Percentiles rank a stretch among this genome's conserved stretches.
phyloP scores from a whole-genome alignment of 30 jellyfish, hydroid and myxozoan genomes.

The Clytia hemisphaerica region DNA sequence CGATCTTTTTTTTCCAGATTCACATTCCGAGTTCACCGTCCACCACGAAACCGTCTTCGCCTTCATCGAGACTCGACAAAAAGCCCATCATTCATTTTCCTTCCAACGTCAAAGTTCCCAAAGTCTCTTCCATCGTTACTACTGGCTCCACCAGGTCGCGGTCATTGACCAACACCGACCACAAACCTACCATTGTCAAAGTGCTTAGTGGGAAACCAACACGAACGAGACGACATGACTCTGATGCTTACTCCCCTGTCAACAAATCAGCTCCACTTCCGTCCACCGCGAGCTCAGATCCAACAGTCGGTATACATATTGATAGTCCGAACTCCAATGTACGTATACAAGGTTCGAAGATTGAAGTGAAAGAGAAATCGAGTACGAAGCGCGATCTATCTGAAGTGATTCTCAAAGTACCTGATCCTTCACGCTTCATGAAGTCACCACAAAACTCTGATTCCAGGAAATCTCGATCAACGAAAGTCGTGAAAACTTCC shows the following conservation, averaged over 20 bases:
- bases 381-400: constrained; percentile 30
- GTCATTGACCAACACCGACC: too few species aligned
- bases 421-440: constrained; percentile 28
- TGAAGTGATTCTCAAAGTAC: constrained; percentile 27
- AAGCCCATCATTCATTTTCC: constrained; percentile 37
- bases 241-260: too few species aligned
- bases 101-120: constrained; percentile 18
- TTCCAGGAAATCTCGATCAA: too few species aligned
- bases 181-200: background rate
- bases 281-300: constrained; percentile 4
- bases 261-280: background rate
- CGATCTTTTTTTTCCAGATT: constrained; percentile 1
- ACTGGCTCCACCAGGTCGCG: too few species aligned
- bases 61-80: background rate
- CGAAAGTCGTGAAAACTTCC: too few species aligned
- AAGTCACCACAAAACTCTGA: too few species aligned
- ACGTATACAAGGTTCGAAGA: constrained; percentile 30
- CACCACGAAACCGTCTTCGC: background rate
- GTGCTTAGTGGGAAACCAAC: background rate
- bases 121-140: too few species aligned
- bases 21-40: constrained; percentile 25
- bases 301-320: constrained; percentile 30
- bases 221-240: background rate
- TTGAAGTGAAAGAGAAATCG: constrained; percentile 40
- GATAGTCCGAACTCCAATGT: constrained; percentile 38